Evolutionary conservation across 1,140 invertebrate genomes (phyloP), one percentile per base, ranked within the genome.

Genomic region (Ceratosolen solmsi): DNA sequence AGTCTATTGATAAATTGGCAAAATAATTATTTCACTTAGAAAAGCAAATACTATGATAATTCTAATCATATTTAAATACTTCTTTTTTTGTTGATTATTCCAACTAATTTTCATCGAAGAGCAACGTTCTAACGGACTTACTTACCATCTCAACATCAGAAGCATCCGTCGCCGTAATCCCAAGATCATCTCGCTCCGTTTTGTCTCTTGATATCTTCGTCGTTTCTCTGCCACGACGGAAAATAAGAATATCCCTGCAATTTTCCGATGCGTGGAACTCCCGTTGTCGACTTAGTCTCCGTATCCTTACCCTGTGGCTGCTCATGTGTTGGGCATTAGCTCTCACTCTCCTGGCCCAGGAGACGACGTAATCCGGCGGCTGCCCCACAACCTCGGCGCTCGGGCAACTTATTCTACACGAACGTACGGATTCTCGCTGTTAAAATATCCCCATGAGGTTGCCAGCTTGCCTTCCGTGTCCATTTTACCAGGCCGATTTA

Each of bases 311-410:
- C 33, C 25, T 11, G 7, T 22, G 71, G 49, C 51, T 46, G 41
- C 5, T 7, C 51, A 8, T 54, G 3, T 22, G 51, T 15, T 11
- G 51, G 20, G 3, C 41, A 33, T 65, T 36, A 65, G 60, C 13
- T 27, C 11, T 65, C 30, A 15, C 20, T 5, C 17, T 36, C 3
- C 13, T 65, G 33, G 60, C n/a, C 41, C 41, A 70, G 38, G 75
- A 73, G 36, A 68, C 20, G 33, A 25, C 20, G 63, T 78, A 78
- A 78, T 78, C 76, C 76, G 51, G 63, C 30, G 46, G 63, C 76
- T 54, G n/a, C 38, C 68, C 11, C 22, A 71, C 46, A 71, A 22
- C 38, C 36, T 46, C 36, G 36, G 9, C 7, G 46, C n/a, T 41
- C 3, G 4, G 25, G 11, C 27, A 15, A 65, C 75, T 77, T 77